Evolutionary conservation across 2,113 vertebrate species (phyloP).

Genomic region (Chauna torquata): DNA sequence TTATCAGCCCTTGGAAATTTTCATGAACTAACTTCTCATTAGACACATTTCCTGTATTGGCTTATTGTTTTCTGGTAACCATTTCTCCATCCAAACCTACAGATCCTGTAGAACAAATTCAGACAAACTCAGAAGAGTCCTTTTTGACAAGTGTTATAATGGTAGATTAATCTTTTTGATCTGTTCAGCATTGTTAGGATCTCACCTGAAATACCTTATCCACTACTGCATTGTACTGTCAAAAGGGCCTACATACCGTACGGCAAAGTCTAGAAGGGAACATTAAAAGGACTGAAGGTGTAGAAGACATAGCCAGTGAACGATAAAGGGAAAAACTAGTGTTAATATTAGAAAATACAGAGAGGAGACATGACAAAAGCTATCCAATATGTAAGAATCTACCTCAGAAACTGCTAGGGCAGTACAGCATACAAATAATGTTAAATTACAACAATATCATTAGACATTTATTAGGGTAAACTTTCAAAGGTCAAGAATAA

Average conservation of each 20-base stretch:
- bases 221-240: background rate
- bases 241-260: background rate
- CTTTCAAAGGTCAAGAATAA: background rate
- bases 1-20: background rate
- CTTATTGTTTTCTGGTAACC: background rate
- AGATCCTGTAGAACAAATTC: background rate
- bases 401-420: background rate
- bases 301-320: accelerated
- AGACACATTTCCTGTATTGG: background rate
- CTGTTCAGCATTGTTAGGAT: background rate
- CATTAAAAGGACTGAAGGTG: background rate
- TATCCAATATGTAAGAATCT: background rate
- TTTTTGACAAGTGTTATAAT: background rate
- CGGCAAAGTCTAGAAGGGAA: background rate
- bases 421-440: background rate
- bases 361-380: background rate
- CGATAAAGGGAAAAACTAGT: background rate
- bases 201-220: background rate
- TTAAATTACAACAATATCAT: background rate
- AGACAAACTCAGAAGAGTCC: background rate
- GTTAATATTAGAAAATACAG: background rate
- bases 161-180: background rate
- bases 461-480: background rate
- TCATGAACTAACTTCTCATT: background rate
- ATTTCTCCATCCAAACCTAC: background rate